Base-by-base conservation (phyloP, 1,140 invertebrate genomes). In the Drosophila carrolli region DNA sequence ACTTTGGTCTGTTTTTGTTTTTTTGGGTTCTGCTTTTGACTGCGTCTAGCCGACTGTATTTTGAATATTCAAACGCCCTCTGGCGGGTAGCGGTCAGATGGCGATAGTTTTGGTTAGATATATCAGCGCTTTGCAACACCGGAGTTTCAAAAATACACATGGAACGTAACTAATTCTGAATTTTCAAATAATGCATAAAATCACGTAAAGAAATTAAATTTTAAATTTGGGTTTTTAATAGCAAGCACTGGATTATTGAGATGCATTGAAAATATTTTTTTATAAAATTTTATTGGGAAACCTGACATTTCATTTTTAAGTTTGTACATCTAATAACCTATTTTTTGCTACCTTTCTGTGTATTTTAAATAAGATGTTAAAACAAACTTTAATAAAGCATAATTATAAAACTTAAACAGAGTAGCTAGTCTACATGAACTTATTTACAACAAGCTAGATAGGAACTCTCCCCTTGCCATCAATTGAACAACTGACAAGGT, bases 401-500 rank as follows among this genome's bases (percentile, higher is more conserved):
- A 37, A 7, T 11, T 6, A 16, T 2, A 19, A 16, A 16, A 51
- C 5, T 35, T 51, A 27, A 47, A 27, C 27, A 47, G 10, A 11
- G 19, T 6, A 16, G 32, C 40, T 37, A 2, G 23, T 19, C 37
- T 32, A 55, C n/a, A 27, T 35, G 0, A 7, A 29, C 6, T 35
- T 9, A 50, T 41, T 9, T 5, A 66, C 32, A 47, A 13, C 40
- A 47, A n/a, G 9, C 5, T 27, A 53, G 9, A 38, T 35, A 19
- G 23, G 14, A 53, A 60, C 6, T n/a, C 46, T 19, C 1, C 7
- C 0, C 16, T n/a, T 10, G 5, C 38, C 1, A 19, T 74, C 7
- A 86, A 37, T 65, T 75, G 4, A 67, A 51, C 7, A 84, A 41
- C 32, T 80, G 84, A 10, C 67, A 86, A 0, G 83, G 75, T 0